Percentiles rank a stretch among this genome's conserved stretches.
Evolutionary conservation across 1,140 invertebrate genomes (phyloP).

Genomic region (Zaprionus vittiger): DNA sequence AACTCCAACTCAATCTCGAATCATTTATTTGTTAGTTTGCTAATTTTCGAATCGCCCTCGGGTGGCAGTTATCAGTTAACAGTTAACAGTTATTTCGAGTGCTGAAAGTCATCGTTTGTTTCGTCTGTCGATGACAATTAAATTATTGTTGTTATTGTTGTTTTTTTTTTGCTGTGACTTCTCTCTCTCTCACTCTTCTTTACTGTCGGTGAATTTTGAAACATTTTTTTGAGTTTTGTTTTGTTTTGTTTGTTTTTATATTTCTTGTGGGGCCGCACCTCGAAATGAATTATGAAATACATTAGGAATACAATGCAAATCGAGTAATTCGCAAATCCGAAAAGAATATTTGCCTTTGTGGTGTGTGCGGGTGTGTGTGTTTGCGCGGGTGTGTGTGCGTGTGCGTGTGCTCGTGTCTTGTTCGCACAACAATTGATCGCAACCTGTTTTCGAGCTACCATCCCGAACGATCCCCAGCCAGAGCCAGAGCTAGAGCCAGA

Average conservation of each 20-base stretch:
- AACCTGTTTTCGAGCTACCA: conserved; percentile 41
- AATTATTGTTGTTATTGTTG: conserved; percentile 17
- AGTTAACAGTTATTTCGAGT: background rate
- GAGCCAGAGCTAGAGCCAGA: background rate
- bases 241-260: conserved; percentile 11
- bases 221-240: conserved; percentile 20
- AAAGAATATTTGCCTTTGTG: conserved; percentile 33
- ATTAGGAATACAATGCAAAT: conserved; percentile 36
- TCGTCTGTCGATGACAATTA: background rate
- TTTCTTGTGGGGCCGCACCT: conserved; percentile 19
- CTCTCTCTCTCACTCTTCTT: conserved; percentile 6
- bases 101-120: conserved; percentile 1
- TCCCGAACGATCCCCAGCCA: conserved; percentile 20
- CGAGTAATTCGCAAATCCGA: conserved; percentile 16
- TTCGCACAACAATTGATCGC: conserved; percentile 22
- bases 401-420: background rate
- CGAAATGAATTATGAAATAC: conserved; percentile 49
- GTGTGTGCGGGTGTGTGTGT: conserved; percentile 9
- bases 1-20: background rate
- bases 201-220: conserved; percentile 5
- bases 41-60: background rate
- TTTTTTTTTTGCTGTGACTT: conserved; percentile 26
- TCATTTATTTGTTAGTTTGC: background rate
- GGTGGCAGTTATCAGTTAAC: background rate
- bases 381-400: conserved; percentile 17